Evolutionary conservation across 1,140 invertebrate species (phyloP), one percentile per base, ranked within the genome.

Genomic region (Ylistrum balloti): DNA sequence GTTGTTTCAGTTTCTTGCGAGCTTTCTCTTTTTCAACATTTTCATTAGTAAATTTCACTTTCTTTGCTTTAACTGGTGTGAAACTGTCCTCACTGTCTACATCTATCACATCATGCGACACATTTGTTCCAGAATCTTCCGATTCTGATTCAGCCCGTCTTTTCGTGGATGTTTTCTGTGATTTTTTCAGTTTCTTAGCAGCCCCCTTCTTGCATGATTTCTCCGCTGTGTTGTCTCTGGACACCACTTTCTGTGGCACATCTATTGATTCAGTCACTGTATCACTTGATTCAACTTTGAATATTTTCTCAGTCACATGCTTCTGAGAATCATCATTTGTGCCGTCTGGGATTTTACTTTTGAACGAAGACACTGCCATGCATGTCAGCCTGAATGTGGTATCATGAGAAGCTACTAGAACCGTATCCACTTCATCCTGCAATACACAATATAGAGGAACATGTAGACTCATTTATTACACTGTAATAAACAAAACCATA

Each of bases 331-430:
- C 41, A 15, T n/a, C 28, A 5, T 88, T 33, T 88, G 38, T 45
- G 32, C 13, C 33, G n/a, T 74, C 41, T 88, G 33, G 28, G 17
- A 28, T 22, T 45, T 28, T 33, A 22, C 35, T 41, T 45, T 33
- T 41, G 28, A 41, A 33, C 28, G 11, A 10, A n/a, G 28, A 85
- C 33, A 90, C 90, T 32, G 90, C 74, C 34, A 91, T 86, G 88
- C 90, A 91, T 33, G 90, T 91, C 85, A 91, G 22, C 32, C 90
- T 88, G 48, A 91, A 91, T 20, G 41, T 86, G 15, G 90, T 85
- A 48, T 91, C 85, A 22, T 88, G 87, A 33, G 74, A 33, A 86
- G 85, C 22, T 13, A 91, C 33, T 0, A 88, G 86, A 32, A 32
- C 48, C 33, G 88, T 56, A 32, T 45, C 86, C 15, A 91, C 41